These are phyloP conservation scores for Theretra japonica DNA, from an alignment of 2,888 invertebrate species.

Conservation along the genomic window DNA sequence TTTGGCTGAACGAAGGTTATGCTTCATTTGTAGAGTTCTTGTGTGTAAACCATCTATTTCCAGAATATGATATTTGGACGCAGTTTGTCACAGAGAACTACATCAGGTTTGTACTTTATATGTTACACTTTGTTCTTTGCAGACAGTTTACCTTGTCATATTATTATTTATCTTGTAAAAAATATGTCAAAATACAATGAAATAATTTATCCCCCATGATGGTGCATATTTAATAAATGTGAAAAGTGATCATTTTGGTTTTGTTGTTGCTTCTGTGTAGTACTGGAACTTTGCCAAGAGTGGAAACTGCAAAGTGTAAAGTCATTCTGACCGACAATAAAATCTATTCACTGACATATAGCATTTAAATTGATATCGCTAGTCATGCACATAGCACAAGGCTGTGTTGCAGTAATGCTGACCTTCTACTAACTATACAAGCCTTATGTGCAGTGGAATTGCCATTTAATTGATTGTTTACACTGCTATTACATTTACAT, in stretches of 20 bases:
- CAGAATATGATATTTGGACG: slow-evolving; percentile 98
- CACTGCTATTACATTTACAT: neutral
- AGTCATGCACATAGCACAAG: neutral
- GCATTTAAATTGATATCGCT: slow-evolving; percentile 29
- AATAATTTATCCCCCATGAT: neutral
- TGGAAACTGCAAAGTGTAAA: slow-evolving; percentile 44
- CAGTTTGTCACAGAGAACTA: slow-evolving; percentile 97
- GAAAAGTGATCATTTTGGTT: neutral
- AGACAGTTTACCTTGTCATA: neutral
- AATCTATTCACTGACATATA: slow-evolving; percentile 38
- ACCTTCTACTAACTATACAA: slow-evolving; percentile 2
- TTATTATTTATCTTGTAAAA: neutral
- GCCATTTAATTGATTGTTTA: neutral
- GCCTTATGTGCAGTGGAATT: neutral
- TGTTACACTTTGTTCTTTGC: neutral
- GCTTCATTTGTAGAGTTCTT: slow-evolving; percentile 98
- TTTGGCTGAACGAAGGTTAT: slow-evolving; percentile 98
- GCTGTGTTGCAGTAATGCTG: slow-evolving; percentile 5
- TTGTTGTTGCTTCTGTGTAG: slow-evolving; percentile 7
- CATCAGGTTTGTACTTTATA: slow-evolving; percentile 77
- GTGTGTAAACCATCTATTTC: slow-evolving; percentile 96
- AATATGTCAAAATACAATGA: neutral
- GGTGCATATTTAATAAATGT: neutral
- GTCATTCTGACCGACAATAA: slow-evolving; percentile 48
- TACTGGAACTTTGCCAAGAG: slow-evolving; percentile 49